Evolutionary conservation across 1,140 invertebrate species (phyloP), one percentile per base, ranked within the genome.

Genomic region (Subanguina moxae): DNA sequence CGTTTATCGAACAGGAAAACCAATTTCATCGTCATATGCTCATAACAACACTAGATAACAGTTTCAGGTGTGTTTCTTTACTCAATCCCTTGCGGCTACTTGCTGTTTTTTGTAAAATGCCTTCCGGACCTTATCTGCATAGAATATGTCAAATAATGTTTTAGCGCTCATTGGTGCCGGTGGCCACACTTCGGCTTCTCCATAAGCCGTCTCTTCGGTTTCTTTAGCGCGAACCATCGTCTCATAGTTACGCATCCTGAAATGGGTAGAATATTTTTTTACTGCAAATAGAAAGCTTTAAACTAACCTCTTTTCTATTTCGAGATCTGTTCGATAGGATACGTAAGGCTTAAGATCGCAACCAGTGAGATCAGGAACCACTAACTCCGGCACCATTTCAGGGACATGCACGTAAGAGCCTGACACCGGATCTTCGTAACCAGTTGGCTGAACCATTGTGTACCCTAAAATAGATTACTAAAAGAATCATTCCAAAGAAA

Each of bases 321-420:
- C 75, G 15, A 71, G 70, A 61, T 80, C 78, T 17, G 87, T 87
- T 83, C 87, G 87, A 76, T 95, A 96, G 0, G 91, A 91, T 0
- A 96, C 93, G 80, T 97, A 97, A 0, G 94, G 91, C 83, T 93
- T 94, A 27, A 97, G 84, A 84, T 88, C 82, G 59, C 87, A 88
- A 70, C 86, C 88, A 73, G 87, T 89, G 3, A 97, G 84, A 82
- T 94, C 88, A 0, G 94, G 94, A 19, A 96, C 93, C 69, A 97
- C 88, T 17, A 96, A 79, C 82, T 95, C 90, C 13, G 93, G 92
- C 71, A 93, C 88, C 88, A 90, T 91, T 87, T 96, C 93, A n/a
- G 89, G 88, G 19, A 95, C 78, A 48, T 76, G 70, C 1, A 88
- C 83, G 83, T 87, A 90, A 19, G 86, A 86, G 52, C 87, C 84